phyloP scores from a whole-genome alignment of 1,140 invertebrate species.

The Geopemphigus sp. region DNA sequence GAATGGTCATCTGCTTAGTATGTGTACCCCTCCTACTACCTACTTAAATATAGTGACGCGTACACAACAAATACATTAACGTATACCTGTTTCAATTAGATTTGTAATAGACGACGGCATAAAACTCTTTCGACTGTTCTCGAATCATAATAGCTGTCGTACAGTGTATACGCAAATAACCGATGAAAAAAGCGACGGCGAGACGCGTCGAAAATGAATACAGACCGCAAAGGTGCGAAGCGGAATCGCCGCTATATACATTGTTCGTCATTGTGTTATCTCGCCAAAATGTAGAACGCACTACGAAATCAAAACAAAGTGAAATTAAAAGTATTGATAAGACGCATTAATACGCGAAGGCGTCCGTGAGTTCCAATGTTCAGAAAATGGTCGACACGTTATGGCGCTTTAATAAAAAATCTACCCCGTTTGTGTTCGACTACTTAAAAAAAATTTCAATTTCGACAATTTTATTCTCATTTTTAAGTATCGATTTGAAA shows the following conservation, averaged over 20 bases:
- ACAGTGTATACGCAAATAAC: not conserved
- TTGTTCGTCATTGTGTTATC: not conserved
- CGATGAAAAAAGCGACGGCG: not conserved
- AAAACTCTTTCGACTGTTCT: not conserved
- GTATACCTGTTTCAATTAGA: not conserved
- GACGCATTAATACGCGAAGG: not conserved
- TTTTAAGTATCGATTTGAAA: no score
- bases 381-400: no score
- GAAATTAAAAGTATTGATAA: not conserved
- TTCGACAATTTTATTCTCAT: no score
- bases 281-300: not conserved
- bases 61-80: not conserved
- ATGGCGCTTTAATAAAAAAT: no score
- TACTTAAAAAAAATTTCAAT: no score
- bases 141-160: not conserved
- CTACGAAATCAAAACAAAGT: slow-evolving; percentile 2
- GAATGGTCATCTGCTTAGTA: not conserved
- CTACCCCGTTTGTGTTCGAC: no score
- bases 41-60: not conserved
- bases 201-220: not conserved
- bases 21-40: slow-evolving; percentile 8
- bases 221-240: not conserved
- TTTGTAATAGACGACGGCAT: not conserved
- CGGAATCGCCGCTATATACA: not conserved
- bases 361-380: no score